Base-by-base conservation (phyloP, 1,140 invertebrate genomes). In the Penaeus chinensis region DNA sequence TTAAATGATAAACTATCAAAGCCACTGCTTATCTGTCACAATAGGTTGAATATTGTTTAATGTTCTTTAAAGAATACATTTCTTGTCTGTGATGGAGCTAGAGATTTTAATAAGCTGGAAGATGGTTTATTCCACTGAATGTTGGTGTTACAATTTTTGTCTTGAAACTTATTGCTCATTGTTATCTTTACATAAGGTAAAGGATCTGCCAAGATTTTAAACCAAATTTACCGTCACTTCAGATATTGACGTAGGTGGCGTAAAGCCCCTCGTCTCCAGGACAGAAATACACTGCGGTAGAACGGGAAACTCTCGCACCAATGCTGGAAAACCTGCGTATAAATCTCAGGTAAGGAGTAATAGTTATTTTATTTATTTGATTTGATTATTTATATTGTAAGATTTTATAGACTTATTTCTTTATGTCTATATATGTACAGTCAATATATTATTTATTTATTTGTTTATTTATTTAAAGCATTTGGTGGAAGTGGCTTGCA, bases 161-260 rank as follows among this genome's bases (percentile, higher is more conserved):
- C 54, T 2, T 13, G 10, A 8, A 13, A 16, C 54, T 54, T 54
- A 16, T 54, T 54, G 16, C 10, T 11, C 10, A 16, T 2, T 54
- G 16, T 54, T 54, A 54, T 54, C 54, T 13, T 13, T 16, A 54
- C 16, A 13, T 54, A 54, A 11, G 1, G 10, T 54, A 54, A 11
- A 54, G 54, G 54, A 54, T 54, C 11, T 54, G 16, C 4, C 19
- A 74, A 11, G 27, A 27, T 24, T 74, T 19, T 74, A 18, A 32
- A 2, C 5, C 20, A 74, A 11, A 32, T 32, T 74, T 74, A 8
- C 13, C 16, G 42, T 27, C 27, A 74, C n/a, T 74, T 54, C 80
- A 87, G 86, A 87, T 61, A 87, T 87, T 77, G 86, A 87, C 60
- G 81, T 87, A 61, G 86, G 86, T 22, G 86, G 86, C 60, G 81